These are phyloP conservation scores for Pteromalus puparum DNA, from an alignment of 1,140 invertebrate genomes.

Conservation along the genomic window DNA sequence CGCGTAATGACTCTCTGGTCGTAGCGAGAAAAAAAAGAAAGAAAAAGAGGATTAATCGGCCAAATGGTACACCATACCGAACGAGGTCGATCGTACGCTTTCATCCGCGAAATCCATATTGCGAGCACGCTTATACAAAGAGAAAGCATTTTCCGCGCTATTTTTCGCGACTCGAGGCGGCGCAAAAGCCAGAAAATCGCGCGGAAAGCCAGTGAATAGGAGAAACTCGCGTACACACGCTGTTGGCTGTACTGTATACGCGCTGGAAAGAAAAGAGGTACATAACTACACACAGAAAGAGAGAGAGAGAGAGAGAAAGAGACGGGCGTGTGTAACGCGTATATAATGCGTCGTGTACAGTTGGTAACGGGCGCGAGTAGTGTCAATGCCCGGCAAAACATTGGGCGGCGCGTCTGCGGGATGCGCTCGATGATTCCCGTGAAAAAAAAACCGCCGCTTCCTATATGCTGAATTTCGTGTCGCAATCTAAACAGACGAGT, in stretches of 20 bases:
- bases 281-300: not conserved
- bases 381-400: conserved; percentile 52
- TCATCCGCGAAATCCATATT: conserved; percentile 6
- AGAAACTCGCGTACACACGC: not conserved
- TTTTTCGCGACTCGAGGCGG: not conserved
- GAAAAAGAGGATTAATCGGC: not conserved
- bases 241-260: not conserved
- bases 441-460: conserved; percentile 46
- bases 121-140: too few species aligned
- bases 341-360: not conserved
- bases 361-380: conserved; percentile 11
- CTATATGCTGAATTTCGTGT: conserved; percentile 47
- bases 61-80: not conserved
- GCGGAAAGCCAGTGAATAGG: not conserved
- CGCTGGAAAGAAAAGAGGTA: not conserved
- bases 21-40: not conserved
- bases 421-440: conserved; percentile 47
- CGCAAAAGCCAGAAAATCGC: conserved; percentile 3
- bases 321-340: not conserved
- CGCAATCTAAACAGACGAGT: conserved; percentile 46
- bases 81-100: not conserved
- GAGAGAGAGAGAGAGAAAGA: not conserved
- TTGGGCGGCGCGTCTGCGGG: conserved; percentile 26
- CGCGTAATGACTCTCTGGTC: not conserved
- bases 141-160: not conserved